Evolutionary conservation across 2,888 invertebrate genomes (phyloP), one percentile per base, ranked within the genome.

Genomic region (Neoaliturus tenellus): DNA sequence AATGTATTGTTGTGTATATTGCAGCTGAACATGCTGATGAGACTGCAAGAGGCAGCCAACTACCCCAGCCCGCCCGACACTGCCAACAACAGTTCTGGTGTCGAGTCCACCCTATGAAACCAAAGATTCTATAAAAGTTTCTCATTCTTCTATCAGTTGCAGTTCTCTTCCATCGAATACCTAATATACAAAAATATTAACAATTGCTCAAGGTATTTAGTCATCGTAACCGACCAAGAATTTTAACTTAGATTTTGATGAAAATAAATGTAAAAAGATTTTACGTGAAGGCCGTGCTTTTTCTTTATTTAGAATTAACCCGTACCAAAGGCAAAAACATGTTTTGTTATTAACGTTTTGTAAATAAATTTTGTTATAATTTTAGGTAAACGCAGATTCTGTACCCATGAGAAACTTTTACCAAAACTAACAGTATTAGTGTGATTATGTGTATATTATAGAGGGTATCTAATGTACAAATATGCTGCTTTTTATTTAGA

Each of bases 11-110:
- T 69, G n/a, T 80, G 85, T 83, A 85, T 86, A 87, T 92, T 92
- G 14, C 91, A 97, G 96, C 92, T 98, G 86, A 98, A 97, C 89
- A 98, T 98, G 98, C 91, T 98, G 89, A 98, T 98, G 97, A 94
- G 98, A 87, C 93, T 98, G 78, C 98, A 98, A 92, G 98, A 98
- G 92, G 98, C 98, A 33, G 98, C 98, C 73, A 98, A 97, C 91
- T 97, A 97, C 91, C 96, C 96, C 88, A 96, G 96, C 89, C 95
- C 96, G 88, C 97, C 97, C 91, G 97, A 96, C 90, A 97, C 97
- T 89, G 97, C 98, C 91, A 81, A 62, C 84, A 82, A 83, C 81
- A 44, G 51, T 44, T 81, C 83, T 33, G 83, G 81, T 23, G n/a
- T 83, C 62, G 85, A 85, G 58, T 83, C 85, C 48, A 81, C 83